These are phyloP conservation scores for Miichthys miiuy DNA, from an alignment of 2,797 vertebrate species.

Conservation along the genomic window DNA sequence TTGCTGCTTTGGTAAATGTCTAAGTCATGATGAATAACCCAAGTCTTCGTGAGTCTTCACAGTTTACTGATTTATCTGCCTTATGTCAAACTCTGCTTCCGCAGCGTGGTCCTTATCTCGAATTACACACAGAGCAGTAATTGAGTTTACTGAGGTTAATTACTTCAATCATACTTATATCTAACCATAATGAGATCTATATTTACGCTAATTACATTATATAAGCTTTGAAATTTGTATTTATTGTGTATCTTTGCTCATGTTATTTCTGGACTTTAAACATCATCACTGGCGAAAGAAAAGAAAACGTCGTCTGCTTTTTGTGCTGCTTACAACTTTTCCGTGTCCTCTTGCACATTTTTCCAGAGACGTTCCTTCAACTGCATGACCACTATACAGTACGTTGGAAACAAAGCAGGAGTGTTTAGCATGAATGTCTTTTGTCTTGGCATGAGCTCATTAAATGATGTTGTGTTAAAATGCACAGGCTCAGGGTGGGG, in stretches of 20 bases:
- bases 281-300: neutral
- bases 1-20: constrained; percentile 24
- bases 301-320: neutral
- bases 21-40: constrained; percentile 31
- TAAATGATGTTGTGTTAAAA: constrained; percentile 49
- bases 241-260: neutral
- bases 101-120: constrained; percentile 28
- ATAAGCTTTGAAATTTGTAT: neutral
- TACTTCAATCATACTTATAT: constrained; percentile 12
- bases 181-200: constrained; percentile 17
- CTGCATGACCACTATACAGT: constrained; percentile 13
- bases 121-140: constrained; percentile 33
- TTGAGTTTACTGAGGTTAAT: constrained; percentile 44
- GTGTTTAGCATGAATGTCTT: constrained; percentile 31
- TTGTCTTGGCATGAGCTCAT: constrained; percentile 65
- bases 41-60: neutral
- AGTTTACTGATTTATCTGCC: constrained; percentile 12
- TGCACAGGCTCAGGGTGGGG: constrained; percentile 8
- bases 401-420: constrained; percentile 30
- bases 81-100: neutral
- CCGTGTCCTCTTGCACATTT: neutral
- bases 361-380: neutral
- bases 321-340: neutral
- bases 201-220: neutral
- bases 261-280: neutral